Base-by-base conservation (phyloP, 2,797 vertebrate species). In the Melanotaenia maccullochi region DNA sequence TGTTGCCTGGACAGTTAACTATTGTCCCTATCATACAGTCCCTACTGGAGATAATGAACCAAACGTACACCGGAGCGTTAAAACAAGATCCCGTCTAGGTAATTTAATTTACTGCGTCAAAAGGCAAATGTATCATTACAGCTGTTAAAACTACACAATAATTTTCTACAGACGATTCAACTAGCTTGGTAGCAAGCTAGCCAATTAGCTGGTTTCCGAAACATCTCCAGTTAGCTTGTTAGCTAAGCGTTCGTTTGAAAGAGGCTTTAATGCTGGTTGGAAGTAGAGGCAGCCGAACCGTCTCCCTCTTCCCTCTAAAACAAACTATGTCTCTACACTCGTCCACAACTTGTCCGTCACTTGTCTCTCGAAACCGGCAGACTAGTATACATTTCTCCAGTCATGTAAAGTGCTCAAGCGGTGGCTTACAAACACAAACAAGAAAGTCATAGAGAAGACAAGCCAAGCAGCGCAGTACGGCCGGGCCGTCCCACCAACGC, bases 401-500 rank as follows among this genome's bases (percentile, higher is more conserved):
- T 75, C 59, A 61, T 38, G 83, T 87, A 77, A 86, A 93, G 85
- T 89, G 91, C 86, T 87, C 60, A 91, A 90, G 90, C 85, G 67
- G 68, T 25, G 73, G 78, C 85, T 91, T 90, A 52, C n/a, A 42
- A 44, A 66, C 67, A 54, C 68, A 61, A 79, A 78, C 51, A 76
- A 72, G 76, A 73, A 73, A 38, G 81, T 54, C 28, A 75, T 51
- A 25, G 8, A 78, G 71, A 71, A 82, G 55, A 68, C 28, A 14
- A 85, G 56, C 38, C 64, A 16, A 49, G 81, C 79, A 52, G 65
- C 38, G 65, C 30, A n/a, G 58, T 59, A 70, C 87, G 52, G 70
- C 78, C 66, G 93, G 64, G 68, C 79, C 65, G 93, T 94, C 93
- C 94, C 95, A 96, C 90, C 92, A 85, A 79, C 90, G 88, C 94